Base-by-base conservation (phyloP, 2,888 invertebrate genomes). In the Drosophila rellima region DNA sequence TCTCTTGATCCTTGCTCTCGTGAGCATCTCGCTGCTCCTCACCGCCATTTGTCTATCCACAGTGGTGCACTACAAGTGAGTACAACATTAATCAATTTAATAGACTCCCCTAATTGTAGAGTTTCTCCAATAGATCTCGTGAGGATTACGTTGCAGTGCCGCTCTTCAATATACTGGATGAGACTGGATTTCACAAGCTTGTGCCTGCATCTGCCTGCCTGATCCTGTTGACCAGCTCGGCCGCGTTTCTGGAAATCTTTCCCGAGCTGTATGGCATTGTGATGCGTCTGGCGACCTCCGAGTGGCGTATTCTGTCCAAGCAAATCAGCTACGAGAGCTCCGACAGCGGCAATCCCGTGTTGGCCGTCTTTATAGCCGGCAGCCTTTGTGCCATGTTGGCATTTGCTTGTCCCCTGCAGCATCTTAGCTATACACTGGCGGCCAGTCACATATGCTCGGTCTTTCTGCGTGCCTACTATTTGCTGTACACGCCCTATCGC, bases 351-450 rank as follows among this genome's bases (percentile, higher is more conserved):
- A 94, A 94, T 75, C 94, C 94, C 0, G 93, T 94, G 2, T 77
- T 94, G 59, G 94, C 94, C 1, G 93, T 94, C 65, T 94, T 94
- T 74, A 93, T 93, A 45, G 94, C 93, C 74, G 94, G 94, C 56
- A 94, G 94, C 70, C 88, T 94, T 33, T 93, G 94, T 44, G 94
- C 94, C 48, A 93, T 94, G 90, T 80, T 94, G 68, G 94, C 94
- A 3, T 94, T 94, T 80, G 93, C 94, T 39, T 94, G 94, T 75
- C 94, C 94, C 1, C 78, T 94, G 70, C 93, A 93, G 62, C 93
- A 94, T 82, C 90, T 94, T 23, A 93, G 93, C 42, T 93, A 93
- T 47, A 92, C 91, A 3, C 64, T 93, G 61, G 93, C 93, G 1
- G 92, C 90, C n/a, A 91, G 93, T 56, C 91, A 92, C 73, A 74